Conservation (phyloP, 2,888 invertebrate genomes). For the Galeopsomyia nigrocyanea region DNA sequence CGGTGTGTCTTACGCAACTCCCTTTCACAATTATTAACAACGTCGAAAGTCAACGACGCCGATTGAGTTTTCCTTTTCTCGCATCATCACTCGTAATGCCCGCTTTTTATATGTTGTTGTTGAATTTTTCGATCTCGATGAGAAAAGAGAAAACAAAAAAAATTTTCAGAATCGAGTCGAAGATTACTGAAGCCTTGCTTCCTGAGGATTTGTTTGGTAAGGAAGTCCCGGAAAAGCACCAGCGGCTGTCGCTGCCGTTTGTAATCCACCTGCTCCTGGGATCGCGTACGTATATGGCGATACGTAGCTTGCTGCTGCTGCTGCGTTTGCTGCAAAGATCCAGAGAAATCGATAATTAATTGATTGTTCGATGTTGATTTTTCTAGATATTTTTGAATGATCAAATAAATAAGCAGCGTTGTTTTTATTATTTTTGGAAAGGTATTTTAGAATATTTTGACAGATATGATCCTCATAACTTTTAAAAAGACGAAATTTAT, state of each 20-base stretch:
- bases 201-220: conserved; percentile 78
- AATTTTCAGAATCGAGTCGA: too few relatives aligned
- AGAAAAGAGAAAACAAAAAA: too few relatives aligned
- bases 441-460: too few relatives aligned
- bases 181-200: conserved; percentile 80
- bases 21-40: neutral
- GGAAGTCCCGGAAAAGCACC: conserved; percentile 77
- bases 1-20: conserved; percentile 1
- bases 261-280: conserved; percentile 75
- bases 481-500: too few relatives aligned
- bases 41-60: too few relatives aligned
- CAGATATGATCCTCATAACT: too few relatives aligned
- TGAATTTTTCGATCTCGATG: neutral
- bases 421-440: conserved; percentile 12
- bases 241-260: conserved; percentile 68
- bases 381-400: neutral
- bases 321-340: conserved; percentile 63
- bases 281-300: conserved; percentile 81
- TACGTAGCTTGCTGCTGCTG: conserved; percentile 79
- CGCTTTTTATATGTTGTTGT: neutral
- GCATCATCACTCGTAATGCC: neutral
- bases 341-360: neutral
- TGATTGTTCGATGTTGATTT: neutral
- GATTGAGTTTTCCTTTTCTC: too few relatives aligned
- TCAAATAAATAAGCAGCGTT: neutral